A percentile compares a stretch with the other conserved stretches of the same genome.
These are phyloP conservation scores for Aleiodes leptofemur DNA, from an alignment of 2,888 invertebrate species.

Conservation along the genomic window DNA sequence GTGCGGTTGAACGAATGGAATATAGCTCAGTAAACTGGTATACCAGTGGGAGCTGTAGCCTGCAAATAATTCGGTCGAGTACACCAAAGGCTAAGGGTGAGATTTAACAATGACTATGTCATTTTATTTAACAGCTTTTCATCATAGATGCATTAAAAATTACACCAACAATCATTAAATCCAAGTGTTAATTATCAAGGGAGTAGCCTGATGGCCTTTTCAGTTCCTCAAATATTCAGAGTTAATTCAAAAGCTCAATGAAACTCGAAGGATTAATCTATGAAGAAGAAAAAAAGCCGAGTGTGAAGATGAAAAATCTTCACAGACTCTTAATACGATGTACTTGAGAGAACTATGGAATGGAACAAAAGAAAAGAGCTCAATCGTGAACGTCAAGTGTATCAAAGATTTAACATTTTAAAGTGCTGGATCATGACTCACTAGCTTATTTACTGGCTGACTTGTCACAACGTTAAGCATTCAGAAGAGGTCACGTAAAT, in stretches of 20 bases:
- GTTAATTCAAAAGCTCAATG: neutral
- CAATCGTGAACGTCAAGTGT: neutral
- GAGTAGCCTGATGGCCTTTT: neutral
- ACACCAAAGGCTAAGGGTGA: slow-evolving; percentile 11
- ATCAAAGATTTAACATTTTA: slow-evolving; percentile 27
- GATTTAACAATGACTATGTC: slow-evolving; percentile 7
- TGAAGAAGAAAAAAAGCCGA: neutral
- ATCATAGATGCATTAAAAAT: neutral
- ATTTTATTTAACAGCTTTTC: neutral
- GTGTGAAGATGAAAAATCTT: too few species aligned
- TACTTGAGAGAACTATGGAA: neutral
- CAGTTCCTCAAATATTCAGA: neutral
- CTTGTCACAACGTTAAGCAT: slow-evolving; percentile 27
- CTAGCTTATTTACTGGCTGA: slow-evolving; percentile 39
- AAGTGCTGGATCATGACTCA: slow-evolving; percentile 32
- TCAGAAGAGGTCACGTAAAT: slow-evolving; percentile 11
- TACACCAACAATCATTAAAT: neutral
- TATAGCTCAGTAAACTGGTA: neutral
- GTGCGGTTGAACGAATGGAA: slow-evolving; percentile 13
- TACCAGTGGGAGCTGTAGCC: slow-evolving; percentile 21
- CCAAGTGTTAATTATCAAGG: neutral
- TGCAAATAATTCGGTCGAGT: slow-evolving; percentile 34
- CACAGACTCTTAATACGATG: too few species aligned
- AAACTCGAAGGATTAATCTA: too few species aligned
- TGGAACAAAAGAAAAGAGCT: neutral